phyloP scores from a whole-genome alignment of 2,113 vertebrate genomes.

The Elaphurus davidianus region DNA sequence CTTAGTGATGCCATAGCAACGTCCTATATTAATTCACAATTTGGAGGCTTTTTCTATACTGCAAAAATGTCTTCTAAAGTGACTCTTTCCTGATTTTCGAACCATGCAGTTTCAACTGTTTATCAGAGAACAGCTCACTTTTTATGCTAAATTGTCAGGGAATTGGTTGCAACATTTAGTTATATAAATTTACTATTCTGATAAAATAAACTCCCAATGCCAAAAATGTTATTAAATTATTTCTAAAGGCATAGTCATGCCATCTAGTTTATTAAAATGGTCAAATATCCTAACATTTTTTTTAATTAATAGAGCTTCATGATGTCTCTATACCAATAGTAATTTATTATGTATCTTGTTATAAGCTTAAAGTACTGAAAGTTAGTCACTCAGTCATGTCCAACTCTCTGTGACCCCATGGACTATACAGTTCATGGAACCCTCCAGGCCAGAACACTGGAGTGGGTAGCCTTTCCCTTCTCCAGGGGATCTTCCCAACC shows the following conservation, averaged over 20 bases:
- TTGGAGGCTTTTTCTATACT: neutral
- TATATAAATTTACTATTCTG: neutral
- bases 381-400: neutral
- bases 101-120: neutral
- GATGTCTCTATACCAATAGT: neutral
- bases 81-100: neutral
- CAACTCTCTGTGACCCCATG: neutral
- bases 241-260: neutral
- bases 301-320: neutral
- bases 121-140: neutral
- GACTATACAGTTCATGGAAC: neutral
- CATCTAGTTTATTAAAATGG: neutral
- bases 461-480: neutral
- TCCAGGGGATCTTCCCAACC: neutral
- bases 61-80: neutral
- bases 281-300: neutral
- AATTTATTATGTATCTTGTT: too few relatives aligned
- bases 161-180: neutral
- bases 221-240: neutral
- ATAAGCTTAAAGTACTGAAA: neutral
- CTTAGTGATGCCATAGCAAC: neutral
- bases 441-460: neutral
- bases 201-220: neutral
- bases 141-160: neutral
- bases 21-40: neutral